These are phyloP conservation scores for Clamator glandarius DNA, from an alignment of 2,797 vertebrate species.

Conservation along the genomic window DNA sequence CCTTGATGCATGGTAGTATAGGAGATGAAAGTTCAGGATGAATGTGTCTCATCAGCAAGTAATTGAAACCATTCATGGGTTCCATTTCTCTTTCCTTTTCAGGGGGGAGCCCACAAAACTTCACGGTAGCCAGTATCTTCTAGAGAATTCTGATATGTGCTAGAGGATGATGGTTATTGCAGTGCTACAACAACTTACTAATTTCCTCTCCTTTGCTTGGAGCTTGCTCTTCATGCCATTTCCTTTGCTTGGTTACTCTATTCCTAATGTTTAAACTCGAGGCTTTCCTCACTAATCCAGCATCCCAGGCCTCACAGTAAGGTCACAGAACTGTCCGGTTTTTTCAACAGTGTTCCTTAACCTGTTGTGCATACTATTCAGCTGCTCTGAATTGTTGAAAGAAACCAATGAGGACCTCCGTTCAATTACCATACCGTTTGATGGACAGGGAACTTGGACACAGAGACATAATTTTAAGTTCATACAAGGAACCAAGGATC, in stretches of 20 bases:
- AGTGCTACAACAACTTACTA: background rate
- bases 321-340: background rate
- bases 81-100: background rate
- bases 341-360: background rate
- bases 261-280: background rate
- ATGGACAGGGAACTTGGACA: background rate
- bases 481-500: background rate
- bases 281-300: background rate
- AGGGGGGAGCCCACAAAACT: background rate
- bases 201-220: background rate
- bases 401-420: accelerated
- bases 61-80: background rate
- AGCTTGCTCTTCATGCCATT: background rate
- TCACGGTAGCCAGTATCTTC: background rate
- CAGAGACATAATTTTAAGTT: background rate
- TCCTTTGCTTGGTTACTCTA: background rate
- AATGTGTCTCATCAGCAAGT: background rate
- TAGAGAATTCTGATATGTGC: background rate
- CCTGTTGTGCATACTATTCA: background rate
- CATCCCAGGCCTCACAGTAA: background rate
- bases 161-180: background rate
- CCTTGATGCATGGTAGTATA: background rate
- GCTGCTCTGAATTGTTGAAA: background rate
- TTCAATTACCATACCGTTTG: background rate
- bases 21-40: background rate